phyloP scores from a whole-genome alignment of 2,888 invertebrate genomes.

The Coelopa pilipes region DNA sequence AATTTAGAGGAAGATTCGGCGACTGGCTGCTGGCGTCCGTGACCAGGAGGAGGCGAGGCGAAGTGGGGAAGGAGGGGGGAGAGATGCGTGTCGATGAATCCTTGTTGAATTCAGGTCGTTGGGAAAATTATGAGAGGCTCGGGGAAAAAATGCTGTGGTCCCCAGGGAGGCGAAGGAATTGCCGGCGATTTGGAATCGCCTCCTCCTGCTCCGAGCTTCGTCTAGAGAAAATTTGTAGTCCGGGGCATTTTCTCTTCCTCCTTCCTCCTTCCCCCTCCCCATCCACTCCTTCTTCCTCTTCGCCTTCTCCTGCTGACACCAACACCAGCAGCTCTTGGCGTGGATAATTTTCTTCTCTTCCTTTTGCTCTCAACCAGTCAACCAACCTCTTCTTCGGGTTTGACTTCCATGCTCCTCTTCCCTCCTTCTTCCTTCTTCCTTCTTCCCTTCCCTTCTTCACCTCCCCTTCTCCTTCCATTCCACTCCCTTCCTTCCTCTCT shows the following conservation, averaged over 20 bases:
- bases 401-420: background rate
- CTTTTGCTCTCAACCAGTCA: background rate
- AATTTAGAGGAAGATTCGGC: too few relatives aligned
- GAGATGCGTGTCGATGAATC: too few relatives aligned
- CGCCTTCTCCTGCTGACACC: background rate
- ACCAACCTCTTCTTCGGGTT: background rate
- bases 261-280: background rate
- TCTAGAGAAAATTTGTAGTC: background rate
- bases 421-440: background rate
- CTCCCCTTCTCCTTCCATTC: background rate
- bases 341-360: conserved; percentile 1
- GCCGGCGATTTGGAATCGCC: too few relatives aligned
- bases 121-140: too few relatives aligned
- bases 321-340: background rate
- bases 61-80: too few relatives aligned
- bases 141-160: too few relatives aligned
- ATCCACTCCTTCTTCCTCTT: background rate
- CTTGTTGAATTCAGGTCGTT: too few relatives aligned
- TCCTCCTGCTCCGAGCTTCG: too few relatives aligned
- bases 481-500: background rate
- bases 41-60: too few relatives aligned
- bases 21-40: too few relatives aligned
- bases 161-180: too few relatives aligned
- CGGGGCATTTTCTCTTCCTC: background rate
- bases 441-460: background rate